Evolutionary conservation across 2,797 vertebrate genomes (phyloP).

Genomic region (Hybognathus amarus): DNA sequence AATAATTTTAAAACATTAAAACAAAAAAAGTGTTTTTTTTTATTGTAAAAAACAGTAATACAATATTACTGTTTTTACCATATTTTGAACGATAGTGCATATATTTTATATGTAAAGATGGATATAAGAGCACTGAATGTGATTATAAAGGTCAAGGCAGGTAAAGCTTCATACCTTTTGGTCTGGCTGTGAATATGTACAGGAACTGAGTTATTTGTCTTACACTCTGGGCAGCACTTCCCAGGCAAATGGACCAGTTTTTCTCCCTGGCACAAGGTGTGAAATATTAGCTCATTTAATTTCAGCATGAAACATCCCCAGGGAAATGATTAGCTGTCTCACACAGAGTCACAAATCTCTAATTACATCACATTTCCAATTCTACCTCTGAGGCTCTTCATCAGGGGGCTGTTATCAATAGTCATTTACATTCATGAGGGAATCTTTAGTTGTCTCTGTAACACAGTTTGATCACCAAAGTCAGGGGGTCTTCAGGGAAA

Average conservation of each 20-base stretch:
- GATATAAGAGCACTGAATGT: not conserved
- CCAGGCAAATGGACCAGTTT: conserved; percentile 82
- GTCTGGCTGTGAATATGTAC: conserved; percentile 75
- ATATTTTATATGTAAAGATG: not conserved
- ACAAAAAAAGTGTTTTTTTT: not conserved
- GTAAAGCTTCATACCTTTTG: conserved; percentile 71
- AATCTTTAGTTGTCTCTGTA: conserved; percentile 22
- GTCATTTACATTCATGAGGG: conserved; percentile 28
- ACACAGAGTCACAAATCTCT: conserved; percentile 26
- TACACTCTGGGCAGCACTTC: conserved; percentile 92
- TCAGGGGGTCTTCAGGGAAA: not conserved
- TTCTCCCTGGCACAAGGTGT: conserved; percentile 77
- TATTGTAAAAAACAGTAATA: no score
- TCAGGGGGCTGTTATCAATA: conserved; percentile 1
- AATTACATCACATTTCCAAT: conserved; percentile 41
- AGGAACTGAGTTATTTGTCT: conserved; percentile 73
- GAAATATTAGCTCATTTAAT: conserved; percentile 36
- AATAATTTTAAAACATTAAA: not conserved
- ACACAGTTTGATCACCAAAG: conserved; percentile 3
- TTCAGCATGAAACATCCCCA: conserved; percentile 3
- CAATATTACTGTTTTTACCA: not conserved
- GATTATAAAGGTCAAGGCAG: not conserved
- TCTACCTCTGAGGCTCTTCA: conserved; percentile 28
- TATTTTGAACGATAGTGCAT: not conserved
- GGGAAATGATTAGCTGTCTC: conserved; percentile 28